Percentiles rank a stretch among this genome's conserved stretches.
phyloP scores from a whole-genome alignment of 2,797 vertebrate species.

The Eidolon dupreanum region DNA sequence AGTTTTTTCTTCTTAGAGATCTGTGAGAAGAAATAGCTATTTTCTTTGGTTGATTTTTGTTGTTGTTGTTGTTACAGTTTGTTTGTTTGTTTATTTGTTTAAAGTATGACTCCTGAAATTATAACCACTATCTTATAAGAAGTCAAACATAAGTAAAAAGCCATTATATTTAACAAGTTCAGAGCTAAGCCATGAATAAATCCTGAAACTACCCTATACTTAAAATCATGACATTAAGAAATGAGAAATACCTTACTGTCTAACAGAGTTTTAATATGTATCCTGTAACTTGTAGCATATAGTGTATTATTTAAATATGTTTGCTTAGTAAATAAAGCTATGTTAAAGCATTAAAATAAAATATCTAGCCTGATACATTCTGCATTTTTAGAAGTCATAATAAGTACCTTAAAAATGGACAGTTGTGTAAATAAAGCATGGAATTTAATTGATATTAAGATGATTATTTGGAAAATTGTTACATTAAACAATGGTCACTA shows the following conservation, averaged over 20 bases:
- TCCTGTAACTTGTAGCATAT: neutral
- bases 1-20: neutral
- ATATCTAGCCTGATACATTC: neutral
- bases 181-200: neutral
- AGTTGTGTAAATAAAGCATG: neutral
- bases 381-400: neutral
- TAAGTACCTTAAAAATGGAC: neutral
- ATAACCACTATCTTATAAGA: neutral
- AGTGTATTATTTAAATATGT: neutral
- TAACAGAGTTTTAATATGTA: neutral
- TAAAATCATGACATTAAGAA: neutral
- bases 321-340: neutral
- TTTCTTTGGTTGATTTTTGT: neutral
- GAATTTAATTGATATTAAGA: neutral
- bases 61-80: no score
- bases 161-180: neutral
- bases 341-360: neutral
- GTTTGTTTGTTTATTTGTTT: neutral
- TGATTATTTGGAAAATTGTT: constrained; percentile 6
- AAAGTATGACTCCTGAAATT: neutral
- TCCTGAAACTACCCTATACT: neutral
- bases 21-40: neutral
- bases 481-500: neutral
- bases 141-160: neutral
- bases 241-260: neutral